Base-by-base conservation (phyloP, 2,888 invertebrate genomes). In the Alloscopus bannaensis region DNA sequence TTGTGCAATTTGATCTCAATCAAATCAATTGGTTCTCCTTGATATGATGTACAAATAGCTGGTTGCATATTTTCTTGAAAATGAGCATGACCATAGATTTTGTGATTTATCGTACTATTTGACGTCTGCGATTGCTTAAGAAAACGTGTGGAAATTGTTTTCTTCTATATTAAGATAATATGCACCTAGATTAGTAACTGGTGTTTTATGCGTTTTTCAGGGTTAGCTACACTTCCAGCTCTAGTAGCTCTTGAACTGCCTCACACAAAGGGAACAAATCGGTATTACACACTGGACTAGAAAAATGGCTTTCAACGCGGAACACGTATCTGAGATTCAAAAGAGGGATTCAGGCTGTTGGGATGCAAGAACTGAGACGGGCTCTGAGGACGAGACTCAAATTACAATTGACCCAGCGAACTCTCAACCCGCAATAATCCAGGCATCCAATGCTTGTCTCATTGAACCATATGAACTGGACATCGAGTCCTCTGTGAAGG, bases 321-420 rank as follows among this genome's bases (percentile, higher is more conserved):
- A 70, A 40, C 52, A 64, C 22, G 22, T 70, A 60, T 59, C 59
- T 29, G 59, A 59, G 1, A 31, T 77, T 45, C 77, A 77, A 4
- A 77, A 77, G 77, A 77, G 70, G 64, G 77, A 77, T 29, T 77
- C 77, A 0, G 77, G 77, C 20, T 77, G 77, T 36, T 77, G 77
- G 77, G 77, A 77, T 47, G 65, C 77, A 3, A 45, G 64, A 24
- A 77, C 77, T 0, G 77, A 77, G 20, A 69, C 59, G 18, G 69
- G 69, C 8, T 76, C 76, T 8, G 77, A 77, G 55, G 77, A 77
- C 28, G 77, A 77, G 31, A 28, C 2, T 3, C 64, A 77, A 6
- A 29, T 77, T 28, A 70, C 60, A 28, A 62, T 55, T 57, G 40
- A 77, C 18, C 69, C 76, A 1, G 28, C 29, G 2, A 20, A 62